Percentiles rank a stretch among this genome's conserved stretches.
These are phyloP conservation scores for Clivina fossor DNA, from an alignment of 2,888 invertebrate species.

Conservation along the genomic window DNA sequence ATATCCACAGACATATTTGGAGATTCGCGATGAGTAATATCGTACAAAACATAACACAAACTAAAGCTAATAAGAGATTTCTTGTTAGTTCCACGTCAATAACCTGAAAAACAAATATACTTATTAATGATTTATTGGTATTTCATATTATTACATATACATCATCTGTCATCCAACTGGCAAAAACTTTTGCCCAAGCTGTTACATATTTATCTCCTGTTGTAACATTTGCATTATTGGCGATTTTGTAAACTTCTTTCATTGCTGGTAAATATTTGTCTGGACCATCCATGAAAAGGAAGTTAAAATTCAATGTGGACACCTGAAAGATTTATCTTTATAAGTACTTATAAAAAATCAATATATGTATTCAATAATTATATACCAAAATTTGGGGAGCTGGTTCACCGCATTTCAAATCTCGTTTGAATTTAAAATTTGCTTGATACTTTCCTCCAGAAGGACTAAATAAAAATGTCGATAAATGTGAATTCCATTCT, in stretches of 20 bases:
- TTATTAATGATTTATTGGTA: not conserved
- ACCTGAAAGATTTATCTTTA: too few species aligned
- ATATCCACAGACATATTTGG: conserved; percentile 77
- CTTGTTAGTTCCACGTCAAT: conserved; percentile 74
- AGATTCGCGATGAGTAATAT: conserved; percentile 73
- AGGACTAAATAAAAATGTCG: conserved; percentile 70
- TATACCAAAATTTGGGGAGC: conserved; percentile 60
- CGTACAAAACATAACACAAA: conserved; percentile 80
- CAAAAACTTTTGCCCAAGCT: conserved; percentile 72
- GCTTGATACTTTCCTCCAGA: conserved; percentile 68
- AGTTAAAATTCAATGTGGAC: conserved; percentile 65
- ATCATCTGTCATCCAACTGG: conserved; percentile 78
- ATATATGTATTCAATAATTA: not conserved
- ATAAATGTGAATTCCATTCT: conserved; percentile 64
- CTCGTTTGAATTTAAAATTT: conserved; percentile 65
- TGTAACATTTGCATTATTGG: conserved; percentile 60
- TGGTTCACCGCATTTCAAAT: conserved; percentile 64
- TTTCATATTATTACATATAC: conserved; percentile 50
- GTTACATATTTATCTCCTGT: conserved; percentile 65
- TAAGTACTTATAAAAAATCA: conserved; percentile 12
- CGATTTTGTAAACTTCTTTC: conserved; percentile 63
- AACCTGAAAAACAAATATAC: conserved; percentile 51
- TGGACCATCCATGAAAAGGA: conserved; percentile 62
- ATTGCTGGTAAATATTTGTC: conserved; percentile 73
- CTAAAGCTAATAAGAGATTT: conserved; percentile 72